Conservation (phyloP, 2,888 invertebrate species). For the Trissoscelio sp. region DNA sequence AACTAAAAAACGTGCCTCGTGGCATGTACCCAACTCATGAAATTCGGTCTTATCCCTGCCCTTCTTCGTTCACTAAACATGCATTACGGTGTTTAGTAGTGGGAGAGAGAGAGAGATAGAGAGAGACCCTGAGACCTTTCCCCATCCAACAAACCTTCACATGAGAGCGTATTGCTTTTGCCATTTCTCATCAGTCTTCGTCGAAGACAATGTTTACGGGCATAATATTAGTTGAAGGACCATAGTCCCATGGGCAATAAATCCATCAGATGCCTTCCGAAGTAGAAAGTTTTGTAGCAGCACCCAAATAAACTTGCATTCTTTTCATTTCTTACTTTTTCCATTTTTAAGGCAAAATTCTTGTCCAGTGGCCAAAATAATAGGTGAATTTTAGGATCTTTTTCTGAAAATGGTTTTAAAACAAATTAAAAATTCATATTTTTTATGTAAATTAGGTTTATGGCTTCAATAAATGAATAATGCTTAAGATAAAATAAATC, state of each 20-base stretch:
- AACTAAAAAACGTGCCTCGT: conserved; percentile 2
- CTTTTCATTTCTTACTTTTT: no score
- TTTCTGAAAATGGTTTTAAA: no score
- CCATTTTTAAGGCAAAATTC: no score
- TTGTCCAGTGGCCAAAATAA: no score
- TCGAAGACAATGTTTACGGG: conserved; percentile 70
- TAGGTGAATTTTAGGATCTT: no score
- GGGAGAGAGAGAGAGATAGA: no score
- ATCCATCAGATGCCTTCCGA: conserved; percentile 8
- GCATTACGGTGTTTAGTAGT: no score
- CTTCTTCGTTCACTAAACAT: neutral
- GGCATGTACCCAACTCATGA: conserved; percentile 20
- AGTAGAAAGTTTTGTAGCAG: conserved; percentile 34
- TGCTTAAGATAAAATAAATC: no score
- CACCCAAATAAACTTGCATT: neutral
- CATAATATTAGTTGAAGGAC: neutral
- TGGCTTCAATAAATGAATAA: no score
- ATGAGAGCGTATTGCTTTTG: conserved; percentile 70
- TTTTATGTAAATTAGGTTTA: no score
- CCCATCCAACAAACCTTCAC: conserved; percentile 64
- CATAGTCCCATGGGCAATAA: conserved; percentile 15
- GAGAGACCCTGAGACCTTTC: conserved; percentile 54
- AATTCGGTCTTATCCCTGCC: conserved; percentile 14
- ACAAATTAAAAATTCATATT: no score
- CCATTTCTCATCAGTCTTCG: conserved; percentile 76